Evolutionary conservation across 2,888 invertebrate genomes (phyloP), one percentile per base, ranked within the genome.

Genomic region (Rhodophaea formosa): DNA sequence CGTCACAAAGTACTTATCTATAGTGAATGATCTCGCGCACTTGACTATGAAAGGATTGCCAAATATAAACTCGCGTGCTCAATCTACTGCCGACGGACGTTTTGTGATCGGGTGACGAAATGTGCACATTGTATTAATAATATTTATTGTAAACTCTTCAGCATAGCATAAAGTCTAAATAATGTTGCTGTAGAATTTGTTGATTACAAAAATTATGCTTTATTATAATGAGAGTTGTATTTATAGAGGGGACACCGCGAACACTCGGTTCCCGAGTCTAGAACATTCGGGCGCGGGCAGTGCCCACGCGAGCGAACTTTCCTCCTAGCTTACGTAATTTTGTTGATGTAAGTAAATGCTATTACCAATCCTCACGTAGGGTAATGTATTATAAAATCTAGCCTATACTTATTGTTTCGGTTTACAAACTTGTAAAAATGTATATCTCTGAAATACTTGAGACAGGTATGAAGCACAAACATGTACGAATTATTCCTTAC

Each of bases 391-490:
- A 82, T 84, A 82, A 79, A 83, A 76, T 74, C 68, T 87, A 87
- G 81, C 80, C 74, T 84, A 79, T 80, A 75, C 71, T 73, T 75
- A 74, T 75, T 75, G 77, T 84, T 84, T 83, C 72, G 78, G 76
- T 81, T 80, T 70, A 77, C 77, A 76, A 74, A 77, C 69, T 74
- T 83, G 84, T 84, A 84, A 77, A 84, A 82, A 84, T 85, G 82
- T 85, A 83, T 81, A 84, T 82, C 84, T 79, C 80, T 74, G 74
- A 68, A 75, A 70, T 75, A 42, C 75, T 72, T 71, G 75, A 80
- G 70, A 85, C 85, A 82, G 82, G 77, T 81, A 79, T 77, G 74
- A 84, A 82, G 90, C 90, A 89, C 90, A 89, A 89, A 90, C 79
- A 73, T 74, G 77, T 83, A 84, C 77, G 77, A 80, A 82, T 84